phyloP scores from a whole-genome alignment of 2,888 invertebrate genomes.

The Brassicogethes aeneus region DNA sequence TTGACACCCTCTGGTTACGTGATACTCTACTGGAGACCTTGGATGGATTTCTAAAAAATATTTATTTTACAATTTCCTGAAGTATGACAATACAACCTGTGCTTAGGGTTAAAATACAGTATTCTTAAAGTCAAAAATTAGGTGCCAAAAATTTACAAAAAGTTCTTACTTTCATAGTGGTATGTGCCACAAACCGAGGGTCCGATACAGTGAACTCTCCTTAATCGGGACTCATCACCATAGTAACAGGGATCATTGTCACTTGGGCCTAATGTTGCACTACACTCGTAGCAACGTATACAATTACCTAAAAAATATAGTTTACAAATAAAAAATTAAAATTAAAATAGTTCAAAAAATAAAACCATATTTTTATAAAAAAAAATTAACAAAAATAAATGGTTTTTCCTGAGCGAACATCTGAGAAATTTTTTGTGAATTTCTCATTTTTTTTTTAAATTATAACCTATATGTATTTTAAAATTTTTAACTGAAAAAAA shows the following conservation, averaged over 20 bases:
- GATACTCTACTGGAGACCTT: constrained; percentile 6
- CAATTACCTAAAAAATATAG: constrained; percentile 20
- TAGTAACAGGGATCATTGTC: constrained; percentile 24
- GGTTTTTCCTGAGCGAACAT: too few relatives aligned
- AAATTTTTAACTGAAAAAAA: too few relatives aligned
- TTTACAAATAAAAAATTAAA: too few relatives aligned
- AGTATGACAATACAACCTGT: neutral
- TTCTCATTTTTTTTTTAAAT: too few relatives aligned
- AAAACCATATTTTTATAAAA: too few relatives aligned
- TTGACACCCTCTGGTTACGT: constrained; percentile 30
- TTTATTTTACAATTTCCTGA: neutral
- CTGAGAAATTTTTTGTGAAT: too few relatives aligned
- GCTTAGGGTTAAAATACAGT: neutral
- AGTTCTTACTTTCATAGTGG: constrained; percentile 25
- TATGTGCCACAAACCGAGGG: constrained; percentile 31
- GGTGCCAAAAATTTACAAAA: neutral
- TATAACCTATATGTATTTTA: too few relatives aligned
- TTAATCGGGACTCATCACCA: constrained; percentile 24
- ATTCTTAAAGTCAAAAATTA: neutral
- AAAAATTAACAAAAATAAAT: too few relatives aligned
- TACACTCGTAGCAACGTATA: constrained; percentile 29
- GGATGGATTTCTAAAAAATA: neutral
- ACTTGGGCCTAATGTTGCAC: constrained; percentile 21
- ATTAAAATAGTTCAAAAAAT: too few relatives aligned
- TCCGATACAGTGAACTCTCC: constrained; percentile 24